Base-by-base conservation (phyloP, 2,113 vertebrate species). In the Mesitornis unicolor region DNA sequence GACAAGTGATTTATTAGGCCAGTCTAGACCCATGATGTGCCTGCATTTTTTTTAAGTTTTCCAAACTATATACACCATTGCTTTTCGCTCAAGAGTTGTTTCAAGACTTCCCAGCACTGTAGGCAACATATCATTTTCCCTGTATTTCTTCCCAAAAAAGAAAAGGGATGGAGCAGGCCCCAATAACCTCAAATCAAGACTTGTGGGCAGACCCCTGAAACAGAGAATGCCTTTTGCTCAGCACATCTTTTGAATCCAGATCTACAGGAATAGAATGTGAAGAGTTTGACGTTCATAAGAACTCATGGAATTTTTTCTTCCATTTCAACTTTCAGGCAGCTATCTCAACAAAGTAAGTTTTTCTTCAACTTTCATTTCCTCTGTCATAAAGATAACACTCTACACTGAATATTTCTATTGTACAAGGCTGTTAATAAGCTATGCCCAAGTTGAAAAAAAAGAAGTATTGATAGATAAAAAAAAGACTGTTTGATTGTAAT, bases 1-100 rank as follows among this genome's bases (percentile, higher is more conserved):
- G 97, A 97, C 92, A 96, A 96, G 93, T 97, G 97, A 97, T 97
- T 97, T 97, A 97, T 97, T 93, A 95, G 90, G 92, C 79, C 95
- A 97, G 93, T 97, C 96, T 97, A 96, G 92, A 71, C 25, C 85
- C 73, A 85, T 79, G 96, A 97, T 97, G 90, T 92, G 96, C 89
- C 96, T 96, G 92, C 90, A 95, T 47, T 48, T 81, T n/a, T n/a
- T n/a, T n/a, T n/a, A n/a, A n/a, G 10, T 47, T 56, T 57, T 38
- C 35, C 42, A 29, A 47, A 36, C 42, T 47, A 25, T 20, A 59
- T 69, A 57, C 18, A 31, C 33, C 31, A 42, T 51, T 73, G 26
- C 47, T 61, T 61, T 69, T 26, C 22, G 19, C 33, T 65, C 14
- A 53, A 65, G 31, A 16, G 14, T 17, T 35, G 50, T 17, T 43